phyloP scores from a whole-genome alignment of 2,797 vertebrate genomes.

The Parotocinclus haroldoi region DNA sequence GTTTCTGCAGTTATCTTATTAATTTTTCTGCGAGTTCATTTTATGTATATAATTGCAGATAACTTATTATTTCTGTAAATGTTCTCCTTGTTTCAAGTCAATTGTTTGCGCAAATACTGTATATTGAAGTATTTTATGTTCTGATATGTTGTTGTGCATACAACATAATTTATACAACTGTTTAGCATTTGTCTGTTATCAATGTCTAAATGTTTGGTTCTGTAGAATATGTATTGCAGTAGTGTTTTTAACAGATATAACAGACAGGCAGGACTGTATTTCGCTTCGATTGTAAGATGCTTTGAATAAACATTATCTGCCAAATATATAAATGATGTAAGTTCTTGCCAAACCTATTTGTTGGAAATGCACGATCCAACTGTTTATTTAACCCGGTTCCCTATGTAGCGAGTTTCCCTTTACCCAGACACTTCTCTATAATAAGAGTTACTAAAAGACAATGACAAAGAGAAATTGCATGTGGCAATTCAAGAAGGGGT shows the following conservation, averaged over 20 bases:
- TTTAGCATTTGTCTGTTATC: no score
- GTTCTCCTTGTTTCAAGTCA: no score
- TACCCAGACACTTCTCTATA: constrained; percentile 11
- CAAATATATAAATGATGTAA: constrained; percentile 32
- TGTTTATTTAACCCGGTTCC: constrained; percentile 21
- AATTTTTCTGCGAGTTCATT: no score
- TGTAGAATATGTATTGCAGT: background rate
- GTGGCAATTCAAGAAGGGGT: constrained; percentile 18
- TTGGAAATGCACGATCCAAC: constrained; percentile 10
- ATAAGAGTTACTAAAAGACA: constrained; percentile 18
- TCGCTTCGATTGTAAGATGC: background rate
- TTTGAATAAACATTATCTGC: constrained; percentile 18
- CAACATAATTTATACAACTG: no score
- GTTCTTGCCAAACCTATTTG: constrained; percentile 25
- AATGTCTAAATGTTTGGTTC: background rate
- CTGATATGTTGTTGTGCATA: no score
- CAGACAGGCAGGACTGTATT: constrained; percentile 16
- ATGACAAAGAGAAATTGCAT: constrained; percentile 26
- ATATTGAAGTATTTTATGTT: background rate
- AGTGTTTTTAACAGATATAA: background rate
- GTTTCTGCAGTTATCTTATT: no score
- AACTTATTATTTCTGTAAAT: no score
- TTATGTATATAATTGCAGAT: no score
- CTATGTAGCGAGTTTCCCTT: constrained; percentile 14
- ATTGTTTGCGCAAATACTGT: background rate